These are phyloP conservation scores for Torymus aiolomorphi DNA, from an alignment of 2,888 invertebrate species.

Conservation along the genomic window DNA sequence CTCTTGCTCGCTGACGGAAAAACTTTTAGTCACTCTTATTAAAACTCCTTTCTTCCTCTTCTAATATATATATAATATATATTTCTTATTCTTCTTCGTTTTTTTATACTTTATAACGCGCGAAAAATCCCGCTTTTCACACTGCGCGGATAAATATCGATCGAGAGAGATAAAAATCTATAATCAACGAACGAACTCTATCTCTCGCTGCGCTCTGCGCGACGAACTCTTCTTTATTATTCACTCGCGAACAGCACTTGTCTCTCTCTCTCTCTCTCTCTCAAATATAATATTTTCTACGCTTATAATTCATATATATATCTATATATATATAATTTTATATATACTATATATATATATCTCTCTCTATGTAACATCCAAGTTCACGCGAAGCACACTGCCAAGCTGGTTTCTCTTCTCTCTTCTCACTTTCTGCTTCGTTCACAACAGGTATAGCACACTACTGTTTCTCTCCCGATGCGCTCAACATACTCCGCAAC, in stretches of 20 bases:
- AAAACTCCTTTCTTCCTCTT: not conserved
- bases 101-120: not conserved
- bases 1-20: not conserved
- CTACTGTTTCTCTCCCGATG: too few relatives aligned
- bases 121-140: slow-evolving; percentile 34
- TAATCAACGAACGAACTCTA: slow-evolving; percentile 10
- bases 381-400: slow-evolving; percentile 18
- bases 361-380: slow-evolving; percentile 37
- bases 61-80: slow-evolving; percentile 53
- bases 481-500: too few relatives aligned
- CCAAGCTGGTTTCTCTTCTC: too few relatives aligned
- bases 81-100: too few relatives aligned
- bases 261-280: too few relatives aligned
- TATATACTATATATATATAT: slow-evolving; percentile 57
- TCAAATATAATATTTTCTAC: slow-evolving; percentile 54
- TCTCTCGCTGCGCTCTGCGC: slow-evolving; percentile 51
- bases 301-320: slow-evolving; percentile 42
- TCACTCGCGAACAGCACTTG: not conserved
- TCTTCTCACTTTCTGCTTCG: too few relatives aligned
- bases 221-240: slow-evolving; percentile 39
- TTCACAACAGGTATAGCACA: too few relatives aligned
- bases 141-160: slow-evolving; percentile 4
- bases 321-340: slow-evolving; percentile 56
- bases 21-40: too few relatives aligned
- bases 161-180: slow-evolving; percentile 26